Conservation (phyloP, 2,888 invertebrate species). For the Lochmaea crataegi region DNA sequence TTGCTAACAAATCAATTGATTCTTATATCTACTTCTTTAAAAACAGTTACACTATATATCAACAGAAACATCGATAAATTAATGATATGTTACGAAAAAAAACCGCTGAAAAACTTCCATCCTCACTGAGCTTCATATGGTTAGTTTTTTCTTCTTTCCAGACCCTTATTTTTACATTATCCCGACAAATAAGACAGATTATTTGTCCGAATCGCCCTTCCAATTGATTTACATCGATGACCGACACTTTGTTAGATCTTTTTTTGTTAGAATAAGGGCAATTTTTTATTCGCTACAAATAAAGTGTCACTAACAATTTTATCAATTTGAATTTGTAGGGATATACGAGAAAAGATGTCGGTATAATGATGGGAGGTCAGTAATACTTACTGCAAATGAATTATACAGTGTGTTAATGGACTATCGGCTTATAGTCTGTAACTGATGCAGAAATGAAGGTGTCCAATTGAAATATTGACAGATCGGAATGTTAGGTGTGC, state of each 20-base stretch:
- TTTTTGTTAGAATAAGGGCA: slow-evolving; percentile 39
- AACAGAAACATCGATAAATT: slow-evolving; percentile 14
- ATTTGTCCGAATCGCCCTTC: slow-evolving; percentile 63
- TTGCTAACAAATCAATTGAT: neutral
- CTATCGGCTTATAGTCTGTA: no score
- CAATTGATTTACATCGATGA: slow-evolving; percentile 66
- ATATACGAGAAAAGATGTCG: neutral
- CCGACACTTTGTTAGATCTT: slow-evolving; percentile 50
- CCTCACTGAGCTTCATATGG: slow-evolving; percentile 48
- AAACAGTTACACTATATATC: slow-evolving; percentile 1
- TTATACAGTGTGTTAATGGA: no score
- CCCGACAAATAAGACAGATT: slow-evolving; percentile 64
- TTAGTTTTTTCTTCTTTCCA: slow-evolving; percentile 58
- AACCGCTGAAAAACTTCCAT: slow-evolving; percentile 13
- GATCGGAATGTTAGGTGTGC: no score
- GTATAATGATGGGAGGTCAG: neutral
- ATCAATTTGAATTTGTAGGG: slow-evolving; percentile 23
- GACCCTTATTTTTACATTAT: slow-evolving; percentile 63
- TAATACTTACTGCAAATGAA: no score
- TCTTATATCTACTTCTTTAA: neutral
- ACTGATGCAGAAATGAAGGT: no score
- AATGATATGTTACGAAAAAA: neutral
- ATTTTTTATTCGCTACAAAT: slow-evolving; percentile 33
- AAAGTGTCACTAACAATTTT: slow-evolving; percentile 34
- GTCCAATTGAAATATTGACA: no score